phyloP scores from a whole-genome alignment of 2,888 invertebrate species.

The Hypselothyrea guttata region DNA sequence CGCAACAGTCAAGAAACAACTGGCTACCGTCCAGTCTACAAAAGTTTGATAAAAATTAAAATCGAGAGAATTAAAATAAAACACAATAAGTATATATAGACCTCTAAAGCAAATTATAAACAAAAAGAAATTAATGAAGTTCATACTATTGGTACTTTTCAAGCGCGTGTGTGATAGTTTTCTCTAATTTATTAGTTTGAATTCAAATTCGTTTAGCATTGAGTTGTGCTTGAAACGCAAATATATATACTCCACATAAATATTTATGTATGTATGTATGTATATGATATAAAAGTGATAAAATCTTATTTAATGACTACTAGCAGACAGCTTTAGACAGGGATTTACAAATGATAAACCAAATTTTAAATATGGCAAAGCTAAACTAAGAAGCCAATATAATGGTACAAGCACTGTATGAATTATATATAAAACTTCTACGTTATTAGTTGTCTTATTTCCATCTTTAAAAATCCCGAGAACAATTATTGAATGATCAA shows the following conservation, averaged over 20 bases:
- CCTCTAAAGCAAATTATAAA: slow-evolving; percentile 36
- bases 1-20: slow-evolving; percentile 64
- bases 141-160: slow-evolving; percentile 41
- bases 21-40: slow-evolving; percentile 79
- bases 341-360: slow-evolving; percentile 63
- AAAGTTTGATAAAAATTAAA: slow-evolving; percentile 57
- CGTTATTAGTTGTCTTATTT: too few species aligned
- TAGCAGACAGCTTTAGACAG: slow-evolving; percentile 64
- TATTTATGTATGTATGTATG: slow-evolving; percentile 59
- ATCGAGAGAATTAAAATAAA: slow-evolving; percentile 31
- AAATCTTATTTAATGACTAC: slow-evolving; percentile 48
- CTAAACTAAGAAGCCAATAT: slow-evolving; percentile 23
- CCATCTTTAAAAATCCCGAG: too few species aligned
- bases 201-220: slow-evolving; percentile 9
- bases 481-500: too few species aligned
- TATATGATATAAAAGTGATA: slow-evolving; percentile 55
- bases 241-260: slow-evolving; percentile 27
- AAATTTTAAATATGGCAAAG: slow-evolving; percentile 35
- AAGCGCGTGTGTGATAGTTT: slow-evolving; percentile 58
- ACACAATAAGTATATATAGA: slow-evolving; percentile 25
- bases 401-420: slow-evolving; percentile 40
- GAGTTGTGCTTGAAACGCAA: slow-evolving; percentile 26
- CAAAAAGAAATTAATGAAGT: slow-evolving; percentile 2
- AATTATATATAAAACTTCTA: slow-evolving; percentile 14
- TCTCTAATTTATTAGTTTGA: slow-evolving; percentile 6